Conservation (phyloP, 1,140 invertebrate species). For the Drosophila saltans region DNA sequence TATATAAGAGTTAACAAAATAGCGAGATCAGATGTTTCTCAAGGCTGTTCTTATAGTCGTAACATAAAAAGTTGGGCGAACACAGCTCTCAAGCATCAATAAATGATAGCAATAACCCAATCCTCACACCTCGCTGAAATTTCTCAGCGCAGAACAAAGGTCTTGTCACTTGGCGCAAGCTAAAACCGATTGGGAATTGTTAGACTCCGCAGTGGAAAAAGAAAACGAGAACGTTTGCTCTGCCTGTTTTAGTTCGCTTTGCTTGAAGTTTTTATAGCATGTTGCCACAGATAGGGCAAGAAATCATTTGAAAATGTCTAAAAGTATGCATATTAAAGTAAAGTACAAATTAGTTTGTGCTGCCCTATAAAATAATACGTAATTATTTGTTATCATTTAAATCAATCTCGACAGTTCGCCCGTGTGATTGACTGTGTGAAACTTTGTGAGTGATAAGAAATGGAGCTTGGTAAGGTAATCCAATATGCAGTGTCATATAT, state of each 20-base stretch:
- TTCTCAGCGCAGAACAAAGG: fast-evolving
- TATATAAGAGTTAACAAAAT: constrained; percentile 6
- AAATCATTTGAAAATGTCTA: background rate
- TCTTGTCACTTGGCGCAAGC: background rate
- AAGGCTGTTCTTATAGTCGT: constrained; percentile 72
- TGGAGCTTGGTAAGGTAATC: too few relatives aligned
- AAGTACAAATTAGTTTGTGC: background rate
- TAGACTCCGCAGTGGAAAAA: background rate
- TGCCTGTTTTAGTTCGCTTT: background rate
- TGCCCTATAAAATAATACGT: background rate
- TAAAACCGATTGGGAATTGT: constrained; percentile 62
- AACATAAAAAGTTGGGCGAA: constrained; percentile 73
- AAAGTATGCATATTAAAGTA: background rate
- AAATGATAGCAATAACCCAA: constrained; percentile 60
- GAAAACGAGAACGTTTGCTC: background rate
- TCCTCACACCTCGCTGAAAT: constrained; percentile 59
- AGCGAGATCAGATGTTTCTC: constrained; percentile 70
- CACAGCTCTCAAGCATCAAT: constrained; percentile 63
- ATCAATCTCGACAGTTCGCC: too few relatives aligned
- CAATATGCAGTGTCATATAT: too few relatives aligned
- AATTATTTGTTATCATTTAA: background rate
- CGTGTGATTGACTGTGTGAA: too few relatives aligned
- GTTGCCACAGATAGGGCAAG: background rate
- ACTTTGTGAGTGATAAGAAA: too few relatives aligned
- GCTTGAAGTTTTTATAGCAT: background rate